Base-by-base conservation (phyloP, 2,113 vertebrate genomes). In the Malurus melanocephalus region DNA sequence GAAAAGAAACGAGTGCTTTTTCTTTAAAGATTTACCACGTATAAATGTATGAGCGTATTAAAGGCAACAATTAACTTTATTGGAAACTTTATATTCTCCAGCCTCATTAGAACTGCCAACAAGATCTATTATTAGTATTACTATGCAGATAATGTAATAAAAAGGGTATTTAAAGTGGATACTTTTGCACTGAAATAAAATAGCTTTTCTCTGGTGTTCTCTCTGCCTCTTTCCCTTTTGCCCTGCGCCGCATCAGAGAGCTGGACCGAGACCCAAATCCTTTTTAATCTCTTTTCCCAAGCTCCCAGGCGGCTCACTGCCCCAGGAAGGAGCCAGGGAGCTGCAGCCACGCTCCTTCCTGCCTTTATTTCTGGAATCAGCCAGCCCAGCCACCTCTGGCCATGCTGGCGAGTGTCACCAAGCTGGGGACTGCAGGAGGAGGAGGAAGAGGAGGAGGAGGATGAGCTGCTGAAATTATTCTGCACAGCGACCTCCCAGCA, bases 11-110 rank as follows among this genome's bases (percentile, higher is more conserved):
- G 78, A 95, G 92, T 64, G 92, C 74, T 97, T 96, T 94, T 95
- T 73, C 89, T 94, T 96, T 96, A 95, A 97, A 97, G 97, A 97
- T 98, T 97, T 97, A 97, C 97, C 96, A 92, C 91, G 96, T 97
- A 93, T 96, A 97, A 97, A 98, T 97, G 97, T 96, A 93, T 95
- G 96, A 96, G 97, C 95, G 97, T 97, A 95, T 97, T 98, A 97
- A 97, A 97, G 97, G 96, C 97, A 97, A 97, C 97, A 97, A 97
- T 98, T 98, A 98, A 97, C 97, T 97, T 98, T 98, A 98, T 97
- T 97, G 97, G 97, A 97, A 98, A 96, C 97, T 97, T 97, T 97
- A 97, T 97, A 97, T 95, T 97, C 97, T 97, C 96, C 91, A 95
- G 96, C 95, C 97, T 98, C 97, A 98, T 98, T 98, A 98, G 95